phyloP scores from a whole-genome alignment of 2,113 vertebrate species.

The Varanus salvator region DNA sequence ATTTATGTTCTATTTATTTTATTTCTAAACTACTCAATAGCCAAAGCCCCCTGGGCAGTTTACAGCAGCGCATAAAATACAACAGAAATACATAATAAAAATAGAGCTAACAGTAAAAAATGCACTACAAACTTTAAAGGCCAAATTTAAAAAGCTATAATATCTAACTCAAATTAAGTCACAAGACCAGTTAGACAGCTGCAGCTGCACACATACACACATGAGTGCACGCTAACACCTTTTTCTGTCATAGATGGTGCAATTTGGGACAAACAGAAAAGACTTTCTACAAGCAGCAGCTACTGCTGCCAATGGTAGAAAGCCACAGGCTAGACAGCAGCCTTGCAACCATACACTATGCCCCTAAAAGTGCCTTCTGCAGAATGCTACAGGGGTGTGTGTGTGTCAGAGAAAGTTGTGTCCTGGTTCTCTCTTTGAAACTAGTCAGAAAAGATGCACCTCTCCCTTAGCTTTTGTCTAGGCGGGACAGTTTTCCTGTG shows the following conservation, averaged over 20 bases:
- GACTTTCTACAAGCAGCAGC: not conserved
- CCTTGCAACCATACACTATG: not conserved
- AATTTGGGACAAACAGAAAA: not conserved
- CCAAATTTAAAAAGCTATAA: too few species aligned
- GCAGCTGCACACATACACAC: not conserved
- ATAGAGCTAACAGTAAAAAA: too few species aligned
- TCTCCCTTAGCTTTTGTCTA: not conserved
- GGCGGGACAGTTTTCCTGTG: not conserved
- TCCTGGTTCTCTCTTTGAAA: not conserved
- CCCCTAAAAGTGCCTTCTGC: not conserved
- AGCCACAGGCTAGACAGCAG: conserved; percentile 6
- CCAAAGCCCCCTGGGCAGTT: too few species aligned
- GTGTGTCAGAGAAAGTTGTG: not conserved
- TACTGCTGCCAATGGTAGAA: not conserved
- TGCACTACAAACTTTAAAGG: too few species aligned
- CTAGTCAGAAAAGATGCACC: not conserved
- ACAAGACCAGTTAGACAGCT: too few species aligned
- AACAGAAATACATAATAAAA: too few species aligned
- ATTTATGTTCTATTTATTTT: not conserved
- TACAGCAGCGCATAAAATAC: too few species aligned
- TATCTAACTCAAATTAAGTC: too few species aligned
- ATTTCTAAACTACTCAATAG: too few species aligned
- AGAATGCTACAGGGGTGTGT: not conserved
- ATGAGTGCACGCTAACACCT: not conserved
- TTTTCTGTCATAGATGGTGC: not conserved